Conservation (phyloP, 2,888 invertebrate species). For the Rugalucina vietnamica region DNA sequence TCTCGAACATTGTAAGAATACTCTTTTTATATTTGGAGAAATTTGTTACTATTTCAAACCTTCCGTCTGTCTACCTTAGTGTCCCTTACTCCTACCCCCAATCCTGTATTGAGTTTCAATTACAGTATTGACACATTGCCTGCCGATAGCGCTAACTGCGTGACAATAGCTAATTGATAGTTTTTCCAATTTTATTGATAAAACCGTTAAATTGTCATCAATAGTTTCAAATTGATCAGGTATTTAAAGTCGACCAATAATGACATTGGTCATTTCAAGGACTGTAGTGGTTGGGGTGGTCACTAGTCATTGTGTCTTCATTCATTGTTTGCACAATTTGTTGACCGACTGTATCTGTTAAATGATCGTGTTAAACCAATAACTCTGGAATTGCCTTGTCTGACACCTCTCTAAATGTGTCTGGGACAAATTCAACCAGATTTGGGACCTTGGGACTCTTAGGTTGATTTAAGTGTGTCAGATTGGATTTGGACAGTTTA, state of each 20-base stretch:
- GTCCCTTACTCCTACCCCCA: too few species aligned
- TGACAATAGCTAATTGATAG: slow-evolving; percentile 2
- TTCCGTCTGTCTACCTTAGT: too few species aligned
- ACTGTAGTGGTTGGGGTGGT: neutral
- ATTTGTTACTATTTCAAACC: too few species aligned
- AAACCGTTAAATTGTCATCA: neutral
- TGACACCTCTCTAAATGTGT: neutral
- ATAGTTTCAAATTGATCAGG: neutral
- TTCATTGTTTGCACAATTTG: neutral
- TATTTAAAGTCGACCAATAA: neutral
- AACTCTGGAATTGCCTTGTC: neutral
- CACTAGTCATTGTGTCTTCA: neutral
- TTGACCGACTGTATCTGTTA: neutral
- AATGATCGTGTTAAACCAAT: neutral
- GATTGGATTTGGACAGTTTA: too few species aligned
- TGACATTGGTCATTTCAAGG: neutral
- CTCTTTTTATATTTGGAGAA: too few species aligned
- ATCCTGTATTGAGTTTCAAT: neutral
- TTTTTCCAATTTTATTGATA: neutral
- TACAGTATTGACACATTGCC: neutral
- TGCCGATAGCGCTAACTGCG: neutral
- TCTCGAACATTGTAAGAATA: too few species aligned
- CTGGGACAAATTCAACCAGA: neutral
- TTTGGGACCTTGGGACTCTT: too few species aligned
- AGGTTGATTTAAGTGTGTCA: too few species aligned